Evolutionary conservation across 1,140 invertebrate species (phyloP).

Genomic region (Notospermus geniculatus): DNA sequence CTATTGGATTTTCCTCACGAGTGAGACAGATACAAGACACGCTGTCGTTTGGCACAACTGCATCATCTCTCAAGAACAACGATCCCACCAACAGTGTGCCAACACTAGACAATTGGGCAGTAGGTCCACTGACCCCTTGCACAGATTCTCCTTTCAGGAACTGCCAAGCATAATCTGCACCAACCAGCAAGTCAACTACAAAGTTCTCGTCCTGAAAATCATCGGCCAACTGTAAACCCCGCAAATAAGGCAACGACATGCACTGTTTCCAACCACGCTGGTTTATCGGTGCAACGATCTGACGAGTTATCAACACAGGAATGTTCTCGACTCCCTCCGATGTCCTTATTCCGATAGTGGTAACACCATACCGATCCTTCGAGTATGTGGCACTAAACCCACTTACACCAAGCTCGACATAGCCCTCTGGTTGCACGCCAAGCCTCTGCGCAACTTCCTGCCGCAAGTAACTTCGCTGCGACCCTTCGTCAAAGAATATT

Average conservation of each 20-base stretch:
- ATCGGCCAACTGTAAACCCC: constrained; percentile 1
- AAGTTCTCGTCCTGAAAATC: constrained; percentile 1
- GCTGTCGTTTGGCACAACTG: neutral
- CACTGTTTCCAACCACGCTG: neutral
- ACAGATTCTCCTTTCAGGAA: neutral
- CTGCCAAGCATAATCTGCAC: neutral
- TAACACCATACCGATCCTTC: too few species aligned
- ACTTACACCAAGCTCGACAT: too few species aligned
- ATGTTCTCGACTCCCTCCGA: too few species aligned
- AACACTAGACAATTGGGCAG: neutral
- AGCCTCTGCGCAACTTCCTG: too few species aligned
- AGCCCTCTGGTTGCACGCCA: too few species aligned
- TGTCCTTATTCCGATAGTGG: too few species aligned
- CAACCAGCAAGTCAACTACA: neutral
- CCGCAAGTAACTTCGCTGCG: too few species aligned
- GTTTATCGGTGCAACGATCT: neutral
- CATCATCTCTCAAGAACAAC: neutral
- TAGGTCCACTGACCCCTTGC: neutral
- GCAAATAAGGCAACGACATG: neutral
- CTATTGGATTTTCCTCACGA: neutral
- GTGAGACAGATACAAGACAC: neutral
- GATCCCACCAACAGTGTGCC: neutral
- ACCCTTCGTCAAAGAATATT: too few species aligned
- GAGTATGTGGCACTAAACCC: too few species aligned
- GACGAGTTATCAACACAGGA: too few species aligned